Conservation (phyloP, 2,113 vertebrate genomes). For the Hippocampus abdominalis region DNA sequence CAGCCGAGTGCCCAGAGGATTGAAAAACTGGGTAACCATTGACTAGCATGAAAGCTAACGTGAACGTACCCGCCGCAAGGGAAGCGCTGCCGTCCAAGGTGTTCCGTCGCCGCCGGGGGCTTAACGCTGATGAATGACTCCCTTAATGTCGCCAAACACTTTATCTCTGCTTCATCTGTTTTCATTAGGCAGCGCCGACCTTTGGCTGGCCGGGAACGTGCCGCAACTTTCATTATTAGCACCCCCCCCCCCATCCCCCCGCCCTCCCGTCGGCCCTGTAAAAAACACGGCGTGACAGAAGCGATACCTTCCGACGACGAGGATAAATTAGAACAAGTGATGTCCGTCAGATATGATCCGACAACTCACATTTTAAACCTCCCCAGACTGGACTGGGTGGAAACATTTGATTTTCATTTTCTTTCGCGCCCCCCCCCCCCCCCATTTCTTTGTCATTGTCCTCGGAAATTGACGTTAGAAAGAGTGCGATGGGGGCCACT, state of each 20-base stretch:
- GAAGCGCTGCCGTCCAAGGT: conserved; percentile 54
- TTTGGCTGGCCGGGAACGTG: conserved; percentile 73
- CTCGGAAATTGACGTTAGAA: too few species aligned
- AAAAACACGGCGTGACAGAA: conserved; percentile 55
- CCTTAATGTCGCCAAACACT: conserved; percentile 80
- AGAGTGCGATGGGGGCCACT: too few species aligned
- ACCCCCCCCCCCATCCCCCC: background rate
- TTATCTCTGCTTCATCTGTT: conserved; percentile 83
- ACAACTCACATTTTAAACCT: background rate
- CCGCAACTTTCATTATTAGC: conserved; percentile 65
- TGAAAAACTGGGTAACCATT: too few species aligned
- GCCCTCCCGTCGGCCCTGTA: conserved; percentile 49
- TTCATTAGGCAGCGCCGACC: conserved; percentile 78
- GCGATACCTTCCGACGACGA: conserved; percentile 51
- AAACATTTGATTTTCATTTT: background rate
- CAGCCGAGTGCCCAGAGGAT: background rate
- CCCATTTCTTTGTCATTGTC: background rate
- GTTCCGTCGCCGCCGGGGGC: conserved; percentile 66
- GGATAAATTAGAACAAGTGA: conserved; percentile 39
- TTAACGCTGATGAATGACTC: conserved; percentile 80
- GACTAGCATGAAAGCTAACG: background rate
- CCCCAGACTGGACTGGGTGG: background rate
- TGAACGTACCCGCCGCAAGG: background rate
- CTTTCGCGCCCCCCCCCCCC: background rate
- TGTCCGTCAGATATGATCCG: conserved; percentile 36